Base-by-base conservation (phyloP, 2,113 vertebrate species). In the Ia io region DNA sequence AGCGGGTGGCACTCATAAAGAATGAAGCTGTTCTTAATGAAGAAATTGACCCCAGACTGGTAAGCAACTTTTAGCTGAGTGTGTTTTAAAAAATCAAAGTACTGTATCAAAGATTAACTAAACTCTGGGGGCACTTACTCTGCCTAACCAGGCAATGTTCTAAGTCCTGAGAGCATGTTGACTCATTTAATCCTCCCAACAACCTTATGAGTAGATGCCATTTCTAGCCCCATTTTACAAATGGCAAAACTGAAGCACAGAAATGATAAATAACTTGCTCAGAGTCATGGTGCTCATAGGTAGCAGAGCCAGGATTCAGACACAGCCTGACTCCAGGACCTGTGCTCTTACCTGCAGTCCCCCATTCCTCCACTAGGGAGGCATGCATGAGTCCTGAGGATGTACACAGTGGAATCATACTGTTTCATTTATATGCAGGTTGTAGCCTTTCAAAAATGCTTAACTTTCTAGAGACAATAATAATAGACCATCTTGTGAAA, bases 1-100 rank as follows among this genome's bases (percentile, higher is more conserved):
- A 99, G 69, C 98, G 99, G 90, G 99, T 99, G 96, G 99, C 99
- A 44, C 98, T 99, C 74, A 99, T 99, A 96, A 99, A 99, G 97
- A 99, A 99, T 32, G 99, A 99, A 97, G 99, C 99, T 1, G 67
- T 99, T 86, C 97, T 99, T 89, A 99, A 99, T 91, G 99, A 99
- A 98, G 99, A 99, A 97, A 97, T 99, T 80, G 99, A 99, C 96
- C 99, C 99, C 61, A 97, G 98, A 87, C 88, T 99, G 99, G 99
- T 99, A 97, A 99, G 99, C 94, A n/a, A 59, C 0, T 56, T 80
- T 95, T 0, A 74, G 67, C 17, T 96, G 30, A 69, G 69, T 84
- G 9, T 23, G 42, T 85, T 88, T n/a, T 20, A 20, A n/a, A 49
- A 71, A 80, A 84, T 92, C 67, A 63, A 73, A 22, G 0, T 28